These are phyloP conservation scores for Periophthalmus modestus DNA, from an alignment of 2,113 vertebrate species.

Conservation along the genomic window DNA sequence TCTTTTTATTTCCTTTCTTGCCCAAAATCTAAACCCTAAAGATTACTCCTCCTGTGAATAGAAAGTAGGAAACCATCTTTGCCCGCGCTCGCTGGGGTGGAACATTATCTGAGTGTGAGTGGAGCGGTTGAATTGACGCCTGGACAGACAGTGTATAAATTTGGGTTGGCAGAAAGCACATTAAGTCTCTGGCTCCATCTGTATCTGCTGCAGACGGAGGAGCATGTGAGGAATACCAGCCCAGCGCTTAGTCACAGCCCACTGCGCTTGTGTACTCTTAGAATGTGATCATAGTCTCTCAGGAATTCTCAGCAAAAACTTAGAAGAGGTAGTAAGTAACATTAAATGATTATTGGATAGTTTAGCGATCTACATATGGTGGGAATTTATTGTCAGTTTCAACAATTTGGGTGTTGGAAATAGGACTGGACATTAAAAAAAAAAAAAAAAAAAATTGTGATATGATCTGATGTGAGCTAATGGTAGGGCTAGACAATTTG, in stretches of 20 bases:
- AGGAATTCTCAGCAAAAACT: neutral
- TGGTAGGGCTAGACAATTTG: too few relatives aligned
- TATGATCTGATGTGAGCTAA: too few relatives aligned
- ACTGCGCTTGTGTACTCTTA: neutral
- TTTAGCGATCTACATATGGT: too few relatives aligned
- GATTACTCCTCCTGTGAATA: conserved; percentile 44
- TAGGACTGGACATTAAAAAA: neutral
- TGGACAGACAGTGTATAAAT: conserved; percentile 52
- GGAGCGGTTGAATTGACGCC: conserved; percentile 34
- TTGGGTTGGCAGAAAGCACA: conserved; percentile 42
- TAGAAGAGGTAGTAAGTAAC: neutral
- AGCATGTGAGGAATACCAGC: conserved; percentile 12
- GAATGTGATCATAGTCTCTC: conserved; percentile 5
- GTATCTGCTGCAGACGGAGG: conserved; percentile 22
- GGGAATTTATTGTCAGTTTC: too few relatives aligned
- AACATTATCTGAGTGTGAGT: conserved; percentile 26
- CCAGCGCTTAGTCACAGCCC: conserved; percentile 10
- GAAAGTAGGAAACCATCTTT: conserved; percentile 42
- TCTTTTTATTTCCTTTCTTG: neutral
- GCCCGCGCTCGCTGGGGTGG: conserved; percentile 36
- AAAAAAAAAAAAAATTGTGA: neutral
- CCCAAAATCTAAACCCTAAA: conserved; percentile 16
- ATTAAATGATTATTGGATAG: too few relatives aligned
- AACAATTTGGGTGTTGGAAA: neutral
- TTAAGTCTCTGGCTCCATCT: conserved; percentile 47